phyloP scores from a whole-genome alignment of 2,113 vertebrate species.

The Lathamus discolor region DNA sequence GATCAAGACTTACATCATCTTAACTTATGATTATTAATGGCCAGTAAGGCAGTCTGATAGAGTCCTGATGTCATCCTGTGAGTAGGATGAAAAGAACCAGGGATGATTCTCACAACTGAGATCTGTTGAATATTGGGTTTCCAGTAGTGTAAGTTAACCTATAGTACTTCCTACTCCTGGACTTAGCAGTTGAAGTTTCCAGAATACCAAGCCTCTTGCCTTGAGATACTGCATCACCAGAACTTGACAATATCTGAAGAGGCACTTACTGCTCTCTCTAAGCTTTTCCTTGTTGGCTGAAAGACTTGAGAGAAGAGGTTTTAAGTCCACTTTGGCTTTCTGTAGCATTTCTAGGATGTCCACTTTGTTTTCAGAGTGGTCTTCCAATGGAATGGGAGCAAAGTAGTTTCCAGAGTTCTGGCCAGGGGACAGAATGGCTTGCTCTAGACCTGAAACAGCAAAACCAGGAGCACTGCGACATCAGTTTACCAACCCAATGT shows the following conservation, averaged over 20 bases:
- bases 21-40: background rate
- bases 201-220: slow-evolving; percentile 42
- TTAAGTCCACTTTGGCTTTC: slow-evolving; percentile 98
- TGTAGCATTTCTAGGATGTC: slow-evolving; percentile 97
- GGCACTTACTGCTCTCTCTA: slow-evolving; percentile 93
- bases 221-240: slow-evolving; percentile 43
- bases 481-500: slow-evolving; percentile 56
- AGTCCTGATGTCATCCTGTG: slow-evolving; percentile 23
- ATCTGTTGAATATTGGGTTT: background rate
- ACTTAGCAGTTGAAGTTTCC: background rate
- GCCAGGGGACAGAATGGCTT: slow-evolving; percentile 83
- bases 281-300: slow-evolving; percentile 96
- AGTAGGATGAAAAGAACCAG: slow-evolving; percentile 47
- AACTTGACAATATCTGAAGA: slow-evolving; percentile 50
- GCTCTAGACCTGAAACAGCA: slow-evolving; percentile 84
- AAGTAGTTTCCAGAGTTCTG: slow-evolving; percentile 90
- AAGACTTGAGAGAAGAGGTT: slow-evolving; percentile 93
- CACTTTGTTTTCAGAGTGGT: slow-evolving; percentile 91
- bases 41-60: background rate
- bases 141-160: background rate
- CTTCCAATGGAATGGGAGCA: slow-evolving; percentile 92
- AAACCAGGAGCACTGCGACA: slow-evolving; percentile 69
- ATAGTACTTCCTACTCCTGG: background rate
- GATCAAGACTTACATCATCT: background rate
- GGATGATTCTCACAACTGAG: background rate